Conservation (phyloP, 1,140 invertebrate species). For the Thereuonema tuberculata region DNA sequence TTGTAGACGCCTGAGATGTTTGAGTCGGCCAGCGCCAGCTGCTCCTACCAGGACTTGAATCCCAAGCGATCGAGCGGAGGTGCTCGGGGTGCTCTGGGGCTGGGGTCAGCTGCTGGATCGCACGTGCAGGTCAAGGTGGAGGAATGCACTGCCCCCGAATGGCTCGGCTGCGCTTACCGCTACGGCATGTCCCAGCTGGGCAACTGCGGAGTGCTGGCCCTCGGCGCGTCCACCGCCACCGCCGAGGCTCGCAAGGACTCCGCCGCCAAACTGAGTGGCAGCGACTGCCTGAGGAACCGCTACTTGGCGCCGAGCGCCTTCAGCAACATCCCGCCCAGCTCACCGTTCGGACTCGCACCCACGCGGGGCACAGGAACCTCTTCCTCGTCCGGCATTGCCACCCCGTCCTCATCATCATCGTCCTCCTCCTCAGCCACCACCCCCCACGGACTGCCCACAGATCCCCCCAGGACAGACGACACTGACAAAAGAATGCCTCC, state of each 20-base stretch:
- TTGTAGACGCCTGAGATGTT: no score
- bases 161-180: background rate
- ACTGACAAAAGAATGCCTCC: no score
- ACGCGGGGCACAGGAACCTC: background rate
- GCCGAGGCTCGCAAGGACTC: background rate
- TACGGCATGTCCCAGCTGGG: background rate
- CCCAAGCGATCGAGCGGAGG: no score
- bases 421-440: background rate
- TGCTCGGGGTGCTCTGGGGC: no score
- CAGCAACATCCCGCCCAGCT: background rate
- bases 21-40: no score
- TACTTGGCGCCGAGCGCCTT: background rate
- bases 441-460: background rate
- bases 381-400: background rate
- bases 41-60: no score
- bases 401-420: background rate
- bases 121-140: slow-evolving; percentile 1
- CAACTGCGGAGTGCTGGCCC: background rate
- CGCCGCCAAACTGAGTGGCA: background rate
- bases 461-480: background rate
- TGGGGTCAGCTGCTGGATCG: background rate
- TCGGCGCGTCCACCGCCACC: background rate
- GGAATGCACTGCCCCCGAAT: background rate
- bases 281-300: background rate
- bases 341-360: background rate